Conservation (phyloP, 2,888 invertebrate genomes). For the Diabrotica balteata region DNA sequence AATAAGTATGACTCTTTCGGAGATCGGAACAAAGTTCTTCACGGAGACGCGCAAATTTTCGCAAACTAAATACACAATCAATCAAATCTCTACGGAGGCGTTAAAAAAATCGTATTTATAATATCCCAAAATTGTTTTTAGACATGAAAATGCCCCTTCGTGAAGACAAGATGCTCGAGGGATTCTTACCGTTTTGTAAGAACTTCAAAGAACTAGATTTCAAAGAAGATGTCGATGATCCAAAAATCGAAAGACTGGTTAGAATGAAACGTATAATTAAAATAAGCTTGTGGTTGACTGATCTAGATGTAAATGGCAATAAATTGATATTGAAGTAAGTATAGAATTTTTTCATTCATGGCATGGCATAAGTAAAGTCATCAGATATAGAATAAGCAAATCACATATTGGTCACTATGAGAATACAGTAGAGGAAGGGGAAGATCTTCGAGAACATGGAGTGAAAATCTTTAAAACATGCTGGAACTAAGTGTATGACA, state of each 20-base stretch:
- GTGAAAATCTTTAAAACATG: too few species aligned
- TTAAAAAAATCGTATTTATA: neutral
- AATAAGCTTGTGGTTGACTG: conserved; percentile 63
- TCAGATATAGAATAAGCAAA: neutral
- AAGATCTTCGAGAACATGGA: too few species aligned
- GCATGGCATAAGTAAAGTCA: neutral
- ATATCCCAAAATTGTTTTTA: conserved; percentile 47
- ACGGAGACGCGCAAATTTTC: too few species aligned
- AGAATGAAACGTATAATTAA: conserved; percentile 63
- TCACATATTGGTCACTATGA: too few species aligned
- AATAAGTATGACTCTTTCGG: too few species aligned
- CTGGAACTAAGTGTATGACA: too few species aligned
- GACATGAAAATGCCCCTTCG: conserved; percentile 73
- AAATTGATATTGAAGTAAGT: conserved; percentile 54
- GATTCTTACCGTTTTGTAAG: conserved; percentile 76
- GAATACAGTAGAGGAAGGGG: too few species aligned
- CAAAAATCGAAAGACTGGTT: conserved; percentile 60
- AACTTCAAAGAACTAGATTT: conserved; percentile 67
- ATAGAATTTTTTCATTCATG: conserved; percentile 5
- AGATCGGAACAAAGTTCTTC: too few species aligned
- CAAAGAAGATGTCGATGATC: conserved; percentile 59
- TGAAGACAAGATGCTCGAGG: conserved; percentile 81
- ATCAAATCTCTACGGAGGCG: too few species aligned
- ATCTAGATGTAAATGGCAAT: conserved; percentile 59
- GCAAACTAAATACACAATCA: too few species aligned